Conservation (phyloP, 2,113 vertebrate species). For the Aspidoscelis tigris region DNA sequence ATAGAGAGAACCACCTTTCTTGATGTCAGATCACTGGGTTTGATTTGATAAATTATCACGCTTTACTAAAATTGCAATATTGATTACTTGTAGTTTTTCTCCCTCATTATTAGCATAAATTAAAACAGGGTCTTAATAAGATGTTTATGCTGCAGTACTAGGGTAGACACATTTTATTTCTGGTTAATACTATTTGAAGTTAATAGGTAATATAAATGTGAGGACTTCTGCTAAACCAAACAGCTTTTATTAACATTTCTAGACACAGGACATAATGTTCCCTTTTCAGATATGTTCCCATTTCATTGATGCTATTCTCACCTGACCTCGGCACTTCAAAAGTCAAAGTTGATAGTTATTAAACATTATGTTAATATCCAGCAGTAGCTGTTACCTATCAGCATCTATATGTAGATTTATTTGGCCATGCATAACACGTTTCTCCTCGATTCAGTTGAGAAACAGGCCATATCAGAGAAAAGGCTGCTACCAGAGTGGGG, state of each 20-base stretch:
- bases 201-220: not conserved
- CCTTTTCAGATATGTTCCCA: not conserved
- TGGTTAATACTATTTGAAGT: not conserved
- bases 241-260: not conserved
- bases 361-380: not conserved
- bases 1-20: conserved; percentile 8
- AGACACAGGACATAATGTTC: not conserved
- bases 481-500: too few species aligned
- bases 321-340: not conserved
- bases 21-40: not conserved
- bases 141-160: not conserved
- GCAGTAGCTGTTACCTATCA: too few species aligned
- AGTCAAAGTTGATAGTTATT: not conserved
- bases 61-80: not conserved
- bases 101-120: conserved; percentile 3
- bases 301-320: not conserved
- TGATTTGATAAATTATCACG: not conserved
- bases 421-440: too few species aligned
- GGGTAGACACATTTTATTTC: not conserved
- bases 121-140: not conserved
- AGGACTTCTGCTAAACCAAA: not conserved
- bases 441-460: too few species aligned
- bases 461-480: too few species aligned
- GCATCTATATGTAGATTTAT: too few species aligned
- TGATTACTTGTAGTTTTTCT: not conserved